Base-by-base conservation (phyloP, 2,797 vertebrate species). In the Catamblyrhynchus diadema region DNA sequence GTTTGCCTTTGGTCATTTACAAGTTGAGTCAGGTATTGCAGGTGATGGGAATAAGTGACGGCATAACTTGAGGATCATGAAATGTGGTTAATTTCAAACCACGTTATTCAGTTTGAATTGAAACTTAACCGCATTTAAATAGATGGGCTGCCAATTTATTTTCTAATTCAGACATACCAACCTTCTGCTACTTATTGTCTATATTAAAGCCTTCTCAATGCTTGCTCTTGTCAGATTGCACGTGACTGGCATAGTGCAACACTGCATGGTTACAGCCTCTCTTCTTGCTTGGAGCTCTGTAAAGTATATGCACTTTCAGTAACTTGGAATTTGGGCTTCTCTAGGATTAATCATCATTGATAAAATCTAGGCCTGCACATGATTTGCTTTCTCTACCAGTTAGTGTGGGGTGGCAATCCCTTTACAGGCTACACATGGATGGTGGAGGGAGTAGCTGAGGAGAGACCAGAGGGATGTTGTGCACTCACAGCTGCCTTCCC, bases 71-170 rank as follows among this genome's bases (percentile, higher is more conserved):
- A 92, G 72, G 86, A 66, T 85, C 37, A n/a, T 88, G 88, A 96
- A 95, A 93, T 78, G 75, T 45, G 42, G 88, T 92, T 96, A 83
- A 97, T 97, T 97, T 97, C 85, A 97, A 96, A 95, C 91, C 81
- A 88, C 91, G 65, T 97, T 95, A 96, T 97, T 97, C 95, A 97
- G 89, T 95, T 96, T 93, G 66, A 97, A 96, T 94, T 93, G 85
- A 97, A 97, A 96, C 71, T 92, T 97, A 91, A 96, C 86, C 54
- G 4, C 72, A 72, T 96, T 97, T 97, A 97, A 96, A 94, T 96
- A 93, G 93, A 88, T 96, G 80, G 90, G 70, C 83, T 92, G 88
- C 78, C 93, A 88, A 56, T 95, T 96, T 91, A 67, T 95, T 95
- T 96, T 89, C 82, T 95, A 54, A 85, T 85, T 51, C 72, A 96